Evolutionary conservation across 1,140 invertebrate species (phyloP).

Genomic region (Drosophila lini): DNA sequence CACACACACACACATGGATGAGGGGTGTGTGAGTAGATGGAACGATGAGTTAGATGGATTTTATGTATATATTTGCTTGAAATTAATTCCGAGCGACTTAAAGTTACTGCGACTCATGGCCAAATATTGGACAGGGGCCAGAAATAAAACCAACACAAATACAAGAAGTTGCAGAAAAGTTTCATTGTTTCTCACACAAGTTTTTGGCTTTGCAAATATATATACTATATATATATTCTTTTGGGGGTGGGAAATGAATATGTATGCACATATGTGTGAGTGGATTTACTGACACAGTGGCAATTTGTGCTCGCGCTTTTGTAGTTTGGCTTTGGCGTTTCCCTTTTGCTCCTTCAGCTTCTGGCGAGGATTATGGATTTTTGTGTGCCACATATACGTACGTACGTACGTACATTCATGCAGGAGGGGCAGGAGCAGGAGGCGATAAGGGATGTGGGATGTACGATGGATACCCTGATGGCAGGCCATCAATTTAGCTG

Average conservation of each 20-base stretch:
- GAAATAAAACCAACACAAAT: slow-evolving; percentile 59
- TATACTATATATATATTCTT: neutral
- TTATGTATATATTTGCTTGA: slow-evolving; percentile 53
- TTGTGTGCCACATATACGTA: slow-evolving; percentile 58
- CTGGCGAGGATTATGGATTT: slow-evolving; percentile 77
- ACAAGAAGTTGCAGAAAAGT: slow-evolving; percentile 60
- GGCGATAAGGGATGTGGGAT: slow-evolving; percentile 16
- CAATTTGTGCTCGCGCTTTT: slow-evolving; percentile 70
- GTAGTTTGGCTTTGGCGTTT: slow-evolving; percentile 80
- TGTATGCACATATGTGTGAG: slow-evolving; percentile 17
- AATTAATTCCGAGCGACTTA: slow-evolving; percentile 61
- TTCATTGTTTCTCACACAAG: slow-evolving; percentile 74
- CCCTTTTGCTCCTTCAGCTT: slow-evolving; percentile 67
- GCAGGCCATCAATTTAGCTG: slow-evolving; percentile 76
- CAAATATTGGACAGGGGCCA: slow-evolving; percentile 70
- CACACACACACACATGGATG: neutral
- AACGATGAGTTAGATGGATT: slow-evolving; percentile 41
- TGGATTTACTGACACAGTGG: slow-evolving; percentile 38
- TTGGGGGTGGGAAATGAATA: slow-evolving; percentile 2
- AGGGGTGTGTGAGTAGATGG: too few species aligned
- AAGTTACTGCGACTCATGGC: slow-evolving; percentile 56
- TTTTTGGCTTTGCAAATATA: slow-evolving; percentile 61
- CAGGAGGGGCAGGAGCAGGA: neutral
- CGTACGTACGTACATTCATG: neutral
- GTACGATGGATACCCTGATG: slow-evolving; percentile 55